phyloP scores from a whole-genome alignment of 1,140 invertebrate species.

The Heliconius eleuchia region DNA sequence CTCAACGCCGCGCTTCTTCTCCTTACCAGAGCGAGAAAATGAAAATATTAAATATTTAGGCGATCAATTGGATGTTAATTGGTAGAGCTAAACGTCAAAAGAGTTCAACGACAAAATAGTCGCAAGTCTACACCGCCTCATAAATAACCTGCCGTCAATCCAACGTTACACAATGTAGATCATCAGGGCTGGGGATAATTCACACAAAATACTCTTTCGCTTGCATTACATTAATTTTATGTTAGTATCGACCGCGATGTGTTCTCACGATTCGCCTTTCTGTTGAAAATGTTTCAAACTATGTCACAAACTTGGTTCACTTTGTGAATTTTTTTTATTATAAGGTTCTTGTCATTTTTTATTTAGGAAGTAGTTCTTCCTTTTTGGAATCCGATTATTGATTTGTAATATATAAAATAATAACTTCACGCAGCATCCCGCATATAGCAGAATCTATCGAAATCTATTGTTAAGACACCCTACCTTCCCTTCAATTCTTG shows the following conservation, averaged over 20 bases:
- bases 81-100: too few species aligned
- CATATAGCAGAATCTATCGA: too few species aligned
- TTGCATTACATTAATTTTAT: conserved; percentile 34
- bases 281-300: conserved; percentile 8
- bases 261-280: conserved; percentile 32
- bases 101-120: neutral
- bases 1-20: too few species aligned
- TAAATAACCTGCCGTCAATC: conserved; percentile 29
- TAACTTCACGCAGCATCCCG: too few species aligned
- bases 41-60: too few species aligned
- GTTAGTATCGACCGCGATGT: conserved; percentile 17
- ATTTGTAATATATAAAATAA: too few species aligned
- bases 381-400: too few species aligned
- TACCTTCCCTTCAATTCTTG: too few species aligned
- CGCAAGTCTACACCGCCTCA: conserved; percentile 21
- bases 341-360: neutral
- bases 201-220: conserved; percentile 35
- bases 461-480: too few species aligned
- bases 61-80: too few species aligned
- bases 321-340: neutral
- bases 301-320: neutral
- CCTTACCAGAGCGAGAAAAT: too few species aligned
- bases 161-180: conserved; percentile 39
- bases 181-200: conserved; percentile 36
- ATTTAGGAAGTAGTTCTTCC: too few species aligned